These are phyloP conservation scores for Volucella inflata DNA, from an alignment of 2,888 invertebrate genomes.

Conservation along the genomic window DNA sequence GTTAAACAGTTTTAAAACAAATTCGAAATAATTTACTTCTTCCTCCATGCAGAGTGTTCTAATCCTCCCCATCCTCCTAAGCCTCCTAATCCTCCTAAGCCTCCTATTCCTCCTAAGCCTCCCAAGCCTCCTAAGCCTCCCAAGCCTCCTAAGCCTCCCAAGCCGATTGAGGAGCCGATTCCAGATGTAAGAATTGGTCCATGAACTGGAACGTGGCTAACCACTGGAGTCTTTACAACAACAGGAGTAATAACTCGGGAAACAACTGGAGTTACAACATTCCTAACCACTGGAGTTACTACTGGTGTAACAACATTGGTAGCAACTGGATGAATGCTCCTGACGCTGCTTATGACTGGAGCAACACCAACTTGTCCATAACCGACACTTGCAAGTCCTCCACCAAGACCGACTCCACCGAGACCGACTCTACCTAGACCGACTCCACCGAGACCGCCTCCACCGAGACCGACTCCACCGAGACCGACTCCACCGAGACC, in stretches of 20 bases:
- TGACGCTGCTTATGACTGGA: slow-evolving; percentile 7
- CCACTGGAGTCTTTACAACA: slow-evolving; percentile 1
- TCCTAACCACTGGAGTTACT: slow-evolving; percentile 12
- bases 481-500: neutral
- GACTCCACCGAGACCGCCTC: neutral
- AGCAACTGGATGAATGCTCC: slow-evolving; percentile 19
- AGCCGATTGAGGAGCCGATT: neutral
- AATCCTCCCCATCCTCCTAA: neutral
- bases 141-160: neutral
- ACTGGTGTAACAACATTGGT: slow-evolving; percentile 12
- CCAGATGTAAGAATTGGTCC: neutral
- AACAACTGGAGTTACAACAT: slow-evolving; percentile 22
- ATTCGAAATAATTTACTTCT: neutral
- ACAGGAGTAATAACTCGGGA: slow-evolving; percentile 4
- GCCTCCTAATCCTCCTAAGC: slow-evolving; percentile 20
- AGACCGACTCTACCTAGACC: slow-evolving; percentile 5
- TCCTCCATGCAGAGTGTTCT: neutral
- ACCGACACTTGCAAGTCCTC: neutral
- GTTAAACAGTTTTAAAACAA: neutral
- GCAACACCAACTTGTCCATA: slow-evolving; percentile 8
- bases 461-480: neutral
- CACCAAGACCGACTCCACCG: neutral
- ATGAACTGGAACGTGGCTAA: neutral
- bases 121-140: too few relatives aligned
- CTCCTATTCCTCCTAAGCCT: neutral